These are phyloP conservation scores for Drosophila navojoa DNA, from an alignment of 1,140 invertebrate species.

Conservation along the genomic window DNA sequence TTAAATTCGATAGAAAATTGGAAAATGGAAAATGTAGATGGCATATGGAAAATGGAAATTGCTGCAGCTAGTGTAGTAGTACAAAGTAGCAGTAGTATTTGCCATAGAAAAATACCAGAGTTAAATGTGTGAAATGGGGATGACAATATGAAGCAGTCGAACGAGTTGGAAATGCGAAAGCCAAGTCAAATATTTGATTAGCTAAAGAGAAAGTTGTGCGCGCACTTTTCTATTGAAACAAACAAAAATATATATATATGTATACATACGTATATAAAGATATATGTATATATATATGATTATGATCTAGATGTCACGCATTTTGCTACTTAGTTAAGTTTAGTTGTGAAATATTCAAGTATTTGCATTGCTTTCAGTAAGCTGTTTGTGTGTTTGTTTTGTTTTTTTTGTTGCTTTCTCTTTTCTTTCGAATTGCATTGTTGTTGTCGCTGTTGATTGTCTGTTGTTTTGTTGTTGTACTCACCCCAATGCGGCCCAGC, in stretches of 20 bases:
- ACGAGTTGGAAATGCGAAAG: slow-evolving; percentile 43
- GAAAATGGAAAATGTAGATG: slow-evolving; percentile 5
- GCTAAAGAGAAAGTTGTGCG: slow-evolving; percentile 43
- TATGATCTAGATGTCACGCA: slow-evolving; percentile 61
- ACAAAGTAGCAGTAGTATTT: slow-evolving; percentile 1
- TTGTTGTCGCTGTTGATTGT: not conserved
- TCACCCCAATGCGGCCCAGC: slow-evolving; percentile 89
- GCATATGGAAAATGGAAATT: slow-evolving; percentile 2
- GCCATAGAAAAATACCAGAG: slow-evolving; percentile 22
- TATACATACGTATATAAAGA: slow-evolving; percentile 3
- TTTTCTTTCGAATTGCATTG: not conserved
- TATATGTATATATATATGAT: slow-evolving; percentile 16
- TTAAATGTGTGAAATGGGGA: slow-evolving; percentile 42
- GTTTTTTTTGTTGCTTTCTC: not conserved
- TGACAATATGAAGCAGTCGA: slow-evolving; percentile 31
- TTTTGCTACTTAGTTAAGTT: slow-evolving; percentile 70
- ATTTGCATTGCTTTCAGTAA: slow-evolving; percentile 22
- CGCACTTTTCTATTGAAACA: slow-evolving; percentile 6
- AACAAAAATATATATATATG: not conserved
- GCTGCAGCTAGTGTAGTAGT: not conserved
- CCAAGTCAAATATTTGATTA: slow-evolving; percentile 75
- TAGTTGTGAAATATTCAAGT: slow-evolving; percentile 38
- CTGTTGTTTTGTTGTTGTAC: slow-evolving; percentile 57
- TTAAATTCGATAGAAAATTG: not conserved
- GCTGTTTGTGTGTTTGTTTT: slow-evolving; percentile 36